Percentiles rank a stretch among this genome's conserved stretches.
Conservation (phyloP, 23 tunicate species). For the Ciona savignyi region DNA sequence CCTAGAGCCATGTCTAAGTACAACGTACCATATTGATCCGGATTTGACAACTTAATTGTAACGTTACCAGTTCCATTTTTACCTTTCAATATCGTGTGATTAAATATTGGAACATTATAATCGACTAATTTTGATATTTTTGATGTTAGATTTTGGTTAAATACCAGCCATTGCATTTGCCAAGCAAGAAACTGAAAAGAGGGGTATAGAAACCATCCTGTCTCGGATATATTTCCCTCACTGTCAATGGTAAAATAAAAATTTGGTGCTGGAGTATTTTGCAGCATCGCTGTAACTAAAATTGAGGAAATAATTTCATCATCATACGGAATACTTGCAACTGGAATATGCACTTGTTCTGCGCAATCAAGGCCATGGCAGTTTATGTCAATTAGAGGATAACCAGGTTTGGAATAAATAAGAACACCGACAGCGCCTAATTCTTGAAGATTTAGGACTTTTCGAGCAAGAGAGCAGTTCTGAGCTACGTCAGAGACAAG, state of each 20-base stretch:
- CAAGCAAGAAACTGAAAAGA: slow-evolving; percentile 46
- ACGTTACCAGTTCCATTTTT: slow-evolving; percentile 48
- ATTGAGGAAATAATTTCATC: slow-evolving; percentile 1
- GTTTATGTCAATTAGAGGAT: slow-evolving; percentile 34
- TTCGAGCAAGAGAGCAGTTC: slow-evolving; percentile 28
- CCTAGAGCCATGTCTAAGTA: slow-evolving; percentile 31
- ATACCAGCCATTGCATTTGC: slow-evolving; percentile 68
- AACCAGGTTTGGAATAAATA: slow-evolving; percentile 27
- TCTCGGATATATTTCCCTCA: slow-evolving; percentile 33
- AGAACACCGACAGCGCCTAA: slow-evolving; percentile 41
- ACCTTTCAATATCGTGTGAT: slow-evolving; percentile 38
- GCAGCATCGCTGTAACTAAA: slow-evolving; percentile 13
- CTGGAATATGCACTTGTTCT: slow-evolving; percentile 26
- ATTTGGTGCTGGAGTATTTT: slow-evolving; percentile 35
- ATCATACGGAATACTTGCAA: slow-evolving; percentile 25
- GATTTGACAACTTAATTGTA: neutral
- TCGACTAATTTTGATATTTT: slow-evolving; percentile 32
- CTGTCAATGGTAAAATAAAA: slow-evolving; percentile 46
- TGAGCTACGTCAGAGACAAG: slow-evolving; percentile 5
- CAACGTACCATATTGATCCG: slow-evolving; percentile 8
- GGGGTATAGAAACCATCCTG: slow-evolving; percentile 61
- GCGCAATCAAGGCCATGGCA: slow-evolving; percentile 36
- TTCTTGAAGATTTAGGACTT: slow-evolving; percentile 23
- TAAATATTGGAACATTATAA: slow-evolving; percentile 42
- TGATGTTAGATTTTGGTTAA: slow-evolving; percentile 6